Base-by-base conservation (phyloP, 2,797 vertebrate species). In the Epinephelus awoara region DNA sequence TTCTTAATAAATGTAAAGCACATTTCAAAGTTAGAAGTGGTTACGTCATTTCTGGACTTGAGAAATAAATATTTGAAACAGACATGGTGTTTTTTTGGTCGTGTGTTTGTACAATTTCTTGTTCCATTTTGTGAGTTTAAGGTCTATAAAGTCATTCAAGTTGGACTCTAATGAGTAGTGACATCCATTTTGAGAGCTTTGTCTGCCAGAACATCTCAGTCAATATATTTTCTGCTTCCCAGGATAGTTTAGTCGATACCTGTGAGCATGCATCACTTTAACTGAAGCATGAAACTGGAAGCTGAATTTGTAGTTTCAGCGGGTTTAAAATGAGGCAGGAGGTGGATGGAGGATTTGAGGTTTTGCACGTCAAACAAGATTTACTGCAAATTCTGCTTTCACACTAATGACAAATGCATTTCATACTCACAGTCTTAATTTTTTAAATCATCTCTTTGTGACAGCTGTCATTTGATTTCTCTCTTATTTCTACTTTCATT, bases 1-100 rank as follows among this genome's bases (percentile, higher is more conserved):
- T 88, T 91, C 85, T 90, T 80, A 93, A 93, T 94, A 95, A 94
- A 94, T 93, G 78, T 91, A 87, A 89, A 92, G 85, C 92, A 92
- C 92, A 92, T 93, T 94, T 93, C 67, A 88, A 80, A 87, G 67
- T 84, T 83, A 52, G 70, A 81, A 40, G 42, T 82, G 68, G 47
- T 84, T 61, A 40, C 82, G 69, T 92, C 58, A 76, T 88, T 88
- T 88, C 55, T 90, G 65, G 69, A 64, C 64, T 70, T 79, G 65
- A 44, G 44, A 82, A 87, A 86, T 82, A 83, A 86, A 85, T 19
- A 55, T 76, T 72, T 85, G 23, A 75, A 86, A 68, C 14, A 67
- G 66, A 75, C 13, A n/a, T 42, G 6, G 6, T 44, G 23, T 58
- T 2, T 38, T 38, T 14, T 15, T 73, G 7, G 6, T 63, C 0